Base-by-base conservation (phyloP, 1,140 invertebrate genomes). In the Gonatopus flavifemur region DNA sequence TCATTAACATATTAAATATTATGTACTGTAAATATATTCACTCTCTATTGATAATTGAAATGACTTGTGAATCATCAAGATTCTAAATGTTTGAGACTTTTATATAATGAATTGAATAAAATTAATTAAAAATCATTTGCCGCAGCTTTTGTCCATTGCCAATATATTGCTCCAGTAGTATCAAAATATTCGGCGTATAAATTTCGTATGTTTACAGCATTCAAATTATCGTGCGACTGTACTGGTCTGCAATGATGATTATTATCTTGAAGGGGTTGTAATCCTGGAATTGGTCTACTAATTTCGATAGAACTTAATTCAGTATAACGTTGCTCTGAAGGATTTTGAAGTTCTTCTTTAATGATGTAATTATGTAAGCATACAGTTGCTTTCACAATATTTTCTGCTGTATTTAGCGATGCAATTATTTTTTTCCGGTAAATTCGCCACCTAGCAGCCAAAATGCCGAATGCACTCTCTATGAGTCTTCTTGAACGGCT, bases 371-470 rank as follows among this genome's bases (percentile, higher is more conserved):
- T n/a, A n/a, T n/a, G n/a, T n/a, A n/a, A n/a, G n/a, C n/a, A n/a
- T n/a, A n/a, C n/a, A n/a, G 41, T 55, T 64, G 33, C 62, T 55
- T 52, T 32, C 9, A 66, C 60, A 21, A 64, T 54, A 35, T 39
- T 43, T 16, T 58, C 55, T 21, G 56, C 50, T 31, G 37, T 43
- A 12, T 61, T 21, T 22, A 56, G 18, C 7, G 49, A 45, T 18
- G 57, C 51, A 40, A 49, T 49, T 20, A 71, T 58, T 40, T 67
- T 47, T 30, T 38, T 49, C 22, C 62, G 66, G 55, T 76, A 77
- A 46, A 78, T 65, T 55, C 62, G 46, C 71, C 70, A 77, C 44
- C 45, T 13, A 16, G 20, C 24, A 2, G 43, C 42, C 8, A 58
- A 30, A 9, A 59, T 55, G n/a, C n/a, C n/a, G n/a, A n/a, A n/a